Evolutionary conservation across 2,888 invertebrate genomes (phyloP).

Genomic region (Hypselothyrea guttata): DNA sequence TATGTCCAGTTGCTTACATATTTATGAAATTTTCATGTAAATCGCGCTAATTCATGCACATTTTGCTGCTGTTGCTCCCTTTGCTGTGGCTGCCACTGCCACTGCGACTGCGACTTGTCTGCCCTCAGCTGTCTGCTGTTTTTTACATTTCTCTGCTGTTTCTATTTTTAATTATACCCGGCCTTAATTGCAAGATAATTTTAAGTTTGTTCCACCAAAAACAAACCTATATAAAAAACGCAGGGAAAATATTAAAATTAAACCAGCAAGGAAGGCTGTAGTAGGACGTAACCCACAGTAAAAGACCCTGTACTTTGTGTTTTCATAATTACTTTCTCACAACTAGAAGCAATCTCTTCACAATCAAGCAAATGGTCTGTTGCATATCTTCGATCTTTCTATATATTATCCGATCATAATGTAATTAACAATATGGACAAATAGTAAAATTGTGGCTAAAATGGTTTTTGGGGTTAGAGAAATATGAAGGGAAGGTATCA

Average conservation of each 20-base stretch:
- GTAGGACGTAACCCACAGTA: no score
- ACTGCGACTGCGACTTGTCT: background rate
- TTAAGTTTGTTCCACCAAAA: constrained; percentile 34
- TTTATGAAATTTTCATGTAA: constrained; percentile 76
- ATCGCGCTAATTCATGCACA: constrained; percentile 73
- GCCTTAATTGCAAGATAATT: constrained; percentile 67
- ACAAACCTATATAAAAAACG: constrained; percentile 1
- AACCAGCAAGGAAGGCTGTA: no score
- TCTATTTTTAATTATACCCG: constrained; percentile 21
- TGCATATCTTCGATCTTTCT: no score
- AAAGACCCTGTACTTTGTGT: no score
- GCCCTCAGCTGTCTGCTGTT: background rate
- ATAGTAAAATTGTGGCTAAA: no score
- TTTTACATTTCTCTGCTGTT: background rate
- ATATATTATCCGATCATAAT: no score
- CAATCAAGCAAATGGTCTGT: no score
- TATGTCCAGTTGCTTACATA: constrained; percentile 62
- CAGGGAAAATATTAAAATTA: constrained; percentile 10
- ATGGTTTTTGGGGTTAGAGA: no score
- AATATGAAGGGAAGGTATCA: no score
- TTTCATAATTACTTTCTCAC: constrained; percentile 65
- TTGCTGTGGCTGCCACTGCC: constrained; percentile 2
- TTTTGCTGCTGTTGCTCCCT: constrained; percentile 30
- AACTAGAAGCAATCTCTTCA: no score
- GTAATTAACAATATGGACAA: no score